phyloP scores from a whole-genome alignment of 2,888 invertebrate genomes.

The Saturnia pavonia region DNA sequence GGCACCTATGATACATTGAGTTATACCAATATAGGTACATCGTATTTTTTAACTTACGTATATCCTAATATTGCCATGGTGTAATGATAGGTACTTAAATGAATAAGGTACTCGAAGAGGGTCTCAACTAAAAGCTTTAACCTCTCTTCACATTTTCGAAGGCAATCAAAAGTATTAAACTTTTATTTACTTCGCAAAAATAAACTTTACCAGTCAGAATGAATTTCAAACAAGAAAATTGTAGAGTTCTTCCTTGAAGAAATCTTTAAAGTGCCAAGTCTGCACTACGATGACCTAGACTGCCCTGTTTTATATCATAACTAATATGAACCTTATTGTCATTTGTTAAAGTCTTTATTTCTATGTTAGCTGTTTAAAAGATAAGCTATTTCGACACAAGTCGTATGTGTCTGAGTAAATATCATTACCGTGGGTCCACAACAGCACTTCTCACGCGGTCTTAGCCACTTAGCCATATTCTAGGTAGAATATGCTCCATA shows the following conservation, averaged over 20 bases:
- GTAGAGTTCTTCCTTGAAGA: conserved; percentile 59
- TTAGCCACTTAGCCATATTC: conserved; percentile 60
- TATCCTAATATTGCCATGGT: not conserved
- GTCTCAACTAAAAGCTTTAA: conserved; percentile 2
- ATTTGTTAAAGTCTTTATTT: conserved; percentile 22
- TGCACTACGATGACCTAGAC: conserved; percentile 44
- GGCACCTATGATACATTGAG: too few species aligned
- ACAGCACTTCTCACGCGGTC: conserved; percentile 55
- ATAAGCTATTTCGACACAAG: conserved; percentile 39
- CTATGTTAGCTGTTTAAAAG: conserved; percentile 15
- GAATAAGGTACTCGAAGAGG: not conserved
- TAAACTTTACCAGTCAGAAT: conserved; percentile 60
- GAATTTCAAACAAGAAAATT: conserved; percentile 70
- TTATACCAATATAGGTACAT: too few species aligned
- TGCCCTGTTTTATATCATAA: conserved; percentile 22
- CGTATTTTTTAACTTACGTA: not conserved
- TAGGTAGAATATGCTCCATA: conserved; percentile 32
- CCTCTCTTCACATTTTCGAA: conserved; percentile 37
- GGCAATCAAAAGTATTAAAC: conserved; percentile 55
- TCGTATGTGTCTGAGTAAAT: conserved; percentile 56
- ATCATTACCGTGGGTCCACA: conserved; percentile 71
- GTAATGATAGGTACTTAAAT: not conserved
- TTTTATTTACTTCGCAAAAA: conserved; percentile 56
- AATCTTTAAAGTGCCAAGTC: conserved; percentile 57
- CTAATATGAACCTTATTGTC: conserved; percentile 26